Evolutionary conservation across 2,797 vertebrate genomes (phyloP).

Genomic region (Astyanax mexicanus): DNA sequence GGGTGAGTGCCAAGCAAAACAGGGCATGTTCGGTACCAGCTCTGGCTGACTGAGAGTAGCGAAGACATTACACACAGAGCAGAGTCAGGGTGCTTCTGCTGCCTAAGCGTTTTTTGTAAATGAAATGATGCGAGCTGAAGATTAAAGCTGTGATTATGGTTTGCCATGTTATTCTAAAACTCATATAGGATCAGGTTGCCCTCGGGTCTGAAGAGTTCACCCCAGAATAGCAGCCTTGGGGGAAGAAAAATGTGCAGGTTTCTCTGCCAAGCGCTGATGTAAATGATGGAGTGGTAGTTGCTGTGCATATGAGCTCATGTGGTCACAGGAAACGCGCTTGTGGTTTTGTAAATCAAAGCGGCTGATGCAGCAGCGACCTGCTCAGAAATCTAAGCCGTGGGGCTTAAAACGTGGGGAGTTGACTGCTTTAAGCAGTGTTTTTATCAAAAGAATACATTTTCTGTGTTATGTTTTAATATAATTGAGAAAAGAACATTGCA

Average conservation of each 20-base stretch:
- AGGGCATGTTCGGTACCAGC: background rate
- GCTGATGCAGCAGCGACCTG: constrained; percentile 17
- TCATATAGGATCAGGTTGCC: constrained; percentile 15
- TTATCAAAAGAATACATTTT: background rate
- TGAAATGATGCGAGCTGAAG: constrained; percentile 3
- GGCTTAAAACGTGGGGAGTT: too few species aligned
- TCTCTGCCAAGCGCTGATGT: constrained; percentile 28
- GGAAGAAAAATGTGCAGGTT: constrained; percentile 10
- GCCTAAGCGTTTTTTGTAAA: constrained; percentile 44
- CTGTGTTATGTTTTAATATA: background rate
- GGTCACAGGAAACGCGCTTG: constrained; percentile 29
- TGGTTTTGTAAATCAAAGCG: background rate
- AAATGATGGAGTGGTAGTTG: background rate
- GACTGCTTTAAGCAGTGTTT: background rate
- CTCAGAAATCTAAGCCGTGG: background rate
- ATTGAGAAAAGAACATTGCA: too few species aligned
- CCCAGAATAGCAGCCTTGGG: constrained; percentile 23
- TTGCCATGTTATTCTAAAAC: background rate
- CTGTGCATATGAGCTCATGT: constrained; percentile 17
- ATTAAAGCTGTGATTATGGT: constrained; percentile 49
- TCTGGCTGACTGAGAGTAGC: constrained; percentile 6
- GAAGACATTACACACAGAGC: constrained; percentile 13
- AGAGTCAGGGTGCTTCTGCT: constrained; percentile 46
- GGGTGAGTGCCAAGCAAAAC: constrained; percentile 49
- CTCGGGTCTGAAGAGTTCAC: background rate